Percentiles rank a stretch among this genome's conserved stretches.
phyloP scores from a whole-genome alignment of 2,888 invertebrate genomes.

The Agrochola lota region DNA sequence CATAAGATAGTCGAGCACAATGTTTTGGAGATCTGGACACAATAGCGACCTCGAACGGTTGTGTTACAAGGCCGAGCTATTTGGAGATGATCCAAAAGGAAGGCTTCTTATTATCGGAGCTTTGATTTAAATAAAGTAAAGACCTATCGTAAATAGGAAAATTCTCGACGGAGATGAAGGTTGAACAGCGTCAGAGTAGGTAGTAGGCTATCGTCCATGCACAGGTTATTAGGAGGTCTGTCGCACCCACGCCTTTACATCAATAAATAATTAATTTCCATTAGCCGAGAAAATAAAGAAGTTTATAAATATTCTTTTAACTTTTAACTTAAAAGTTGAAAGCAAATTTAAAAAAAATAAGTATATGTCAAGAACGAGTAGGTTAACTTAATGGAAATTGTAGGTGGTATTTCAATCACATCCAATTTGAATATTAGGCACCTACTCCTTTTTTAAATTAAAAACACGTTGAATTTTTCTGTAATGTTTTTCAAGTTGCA shows the following conservation, averaged over 20 bases:
- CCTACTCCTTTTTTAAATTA: too few species aligned
- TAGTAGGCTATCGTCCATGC: constrained; percentile 2
- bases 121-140: constrained; percentile 60
- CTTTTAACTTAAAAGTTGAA: too few species aligned
- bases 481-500: neutral
- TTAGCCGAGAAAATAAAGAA: constrained; percentile 2
- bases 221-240: constrained; percentile 1
- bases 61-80: constrained; percentile 69
- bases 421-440: neutral
- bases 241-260: constrained; percentile 18
- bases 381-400: too few species aligned
- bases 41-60: constrained; percentile 54
- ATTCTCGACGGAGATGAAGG: constrained; percentile 26
- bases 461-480: too few species aligned
- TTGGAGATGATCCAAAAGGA: constrained; percentile 74
- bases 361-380: too few species aligned
- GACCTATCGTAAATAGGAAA: constrained; percentile 31
- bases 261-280: constrained; percentile 22
- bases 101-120: constrained; percentile 61
- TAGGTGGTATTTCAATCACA: neutral
- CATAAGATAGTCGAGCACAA: constrained; percentile 44
- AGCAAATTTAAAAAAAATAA: too few species aligned
- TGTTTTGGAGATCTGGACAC: constrained; percentile 57
- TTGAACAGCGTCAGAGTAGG: constrained; percentile 2
- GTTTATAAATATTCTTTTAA: too few species aligned